phyloP scores from a whole-genome alignment of 2,113 vertebrate genomes.

The Meleagris gallopavo region DNA sequence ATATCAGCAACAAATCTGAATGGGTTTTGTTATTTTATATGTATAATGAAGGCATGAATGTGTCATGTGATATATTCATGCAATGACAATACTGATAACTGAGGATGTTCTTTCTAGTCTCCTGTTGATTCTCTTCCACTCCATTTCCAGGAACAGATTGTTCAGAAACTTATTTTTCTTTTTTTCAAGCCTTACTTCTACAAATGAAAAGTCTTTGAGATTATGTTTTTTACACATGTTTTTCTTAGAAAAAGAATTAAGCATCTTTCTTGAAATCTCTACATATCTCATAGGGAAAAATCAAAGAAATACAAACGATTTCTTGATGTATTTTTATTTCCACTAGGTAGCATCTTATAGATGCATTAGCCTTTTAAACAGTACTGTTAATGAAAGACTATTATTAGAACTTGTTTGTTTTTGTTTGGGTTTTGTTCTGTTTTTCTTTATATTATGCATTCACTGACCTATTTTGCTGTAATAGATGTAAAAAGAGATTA shows the following conservation, averaged over 20 bases:
- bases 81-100: neutral
- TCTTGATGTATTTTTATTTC: neutral
- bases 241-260: neutral
- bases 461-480: neutral
- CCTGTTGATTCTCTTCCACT: neutral
- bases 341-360: neutral
- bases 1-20: neutral
- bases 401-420: neutral
- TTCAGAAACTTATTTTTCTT: neutral
- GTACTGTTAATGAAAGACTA: neutral
- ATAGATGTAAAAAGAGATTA: constrained; percentile 31
- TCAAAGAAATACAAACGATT: neutral
- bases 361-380: neutral
- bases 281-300: neutral
- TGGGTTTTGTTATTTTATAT: neutral
- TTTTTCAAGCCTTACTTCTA: neutral
- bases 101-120: neutral
- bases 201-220: neutral
- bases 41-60: neutral
- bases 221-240: neutral
- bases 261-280: neutral
- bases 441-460: neutral
- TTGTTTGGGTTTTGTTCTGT: neutral
- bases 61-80: neutral
- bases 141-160: neutral